Base-by-base conservation (phyloP, 2,113 vertebrate genomes). In the Eira barbara region DNA sequence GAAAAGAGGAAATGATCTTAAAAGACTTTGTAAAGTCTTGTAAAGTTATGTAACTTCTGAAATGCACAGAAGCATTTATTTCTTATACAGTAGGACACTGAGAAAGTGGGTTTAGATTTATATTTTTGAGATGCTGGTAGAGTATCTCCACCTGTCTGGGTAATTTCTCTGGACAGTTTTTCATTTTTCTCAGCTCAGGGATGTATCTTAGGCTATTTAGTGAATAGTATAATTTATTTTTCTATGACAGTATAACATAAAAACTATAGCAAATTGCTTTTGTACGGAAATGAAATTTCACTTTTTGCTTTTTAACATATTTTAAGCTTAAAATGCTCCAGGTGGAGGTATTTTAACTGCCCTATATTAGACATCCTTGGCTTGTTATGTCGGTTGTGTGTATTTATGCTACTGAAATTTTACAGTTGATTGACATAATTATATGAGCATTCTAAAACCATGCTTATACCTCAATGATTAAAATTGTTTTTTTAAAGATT, bases 171-270 rank as follows among this genome's bases (percentile, higher is more conserved):
- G 67, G 52, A 36, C 61, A 95, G 7, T 36, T 74, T 92, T 78
- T 94, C 13, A 59, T 69, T 91, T 83, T 94, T 96, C 42, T 82
- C 4, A 79, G 34, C 59, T 20, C 12, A 95, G 29, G 5, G 4
- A 69, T 95, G 87, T 95, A 71, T 71, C 80, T 85, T 90, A 95
- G 71, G 57, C 80, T 84, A 69, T 84, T 69, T 59, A 88, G 23
- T 67, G 80, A 71, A 17, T 69, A 86, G 57, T 20, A 89, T 73
- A n/a, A 57, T 80, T 91, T 94, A 47, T 97, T 84, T 96, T 74
- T 65, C 34, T 57, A 20, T 59, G 78, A 84, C 39, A 61, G 23
- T 78, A 20, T 83, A 57, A 73, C 49, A 61, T n/a, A 91, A 82
- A 92, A 73, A 71, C 79, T 31, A 49, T 7, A 86, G 29, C 20